A percentile compares a stretch with the other conserved stretches of the same genome.
Evolutionary conservation across 2,888 invertebrate species (phyloP).

Genomic region (Dasypogon diadema): DNA sequence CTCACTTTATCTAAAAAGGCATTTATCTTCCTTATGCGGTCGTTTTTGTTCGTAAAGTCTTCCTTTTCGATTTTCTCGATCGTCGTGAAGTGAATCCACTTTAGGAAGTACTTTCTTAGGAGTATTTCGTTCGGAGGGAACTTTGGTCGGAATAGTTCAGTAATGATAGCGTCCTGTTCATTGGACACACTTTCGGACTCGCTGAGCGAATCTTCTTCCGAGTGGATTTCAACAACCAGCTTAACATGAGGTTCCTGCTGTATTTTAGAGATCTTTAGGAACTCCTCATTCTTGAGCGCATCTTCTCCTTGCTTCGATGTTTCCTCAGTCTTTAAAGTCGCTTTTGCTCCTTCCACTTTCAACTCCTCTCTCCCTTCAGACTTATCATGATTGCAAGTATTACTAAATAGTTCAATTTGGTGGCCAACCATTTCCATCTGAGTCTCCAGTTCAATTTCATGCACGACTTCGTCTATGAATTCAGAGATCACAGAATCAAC

Average conservation of each 20-base stretch:
- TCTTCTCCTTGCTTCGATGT: neutral
- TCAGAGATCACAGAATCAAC: slow-evolving; percentile 66
- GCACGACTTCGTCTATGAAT: slow-evolving; percentile 64
- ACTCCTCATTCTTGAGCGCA: slow-evolving; percentile 16
- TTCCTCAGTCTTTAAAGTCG: neutral
- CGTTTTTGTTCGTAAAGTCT: slow-evolving; percentile 59
- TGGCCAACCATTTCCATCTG: slow-evolving; percentile 55
- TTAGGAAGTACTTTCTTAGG: slow-evolving; percentile 63
- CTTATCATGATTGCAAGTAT: neutral
- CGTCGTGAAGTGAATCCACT: slow-evolving; percentile 66
- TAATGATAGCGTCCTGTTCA: slow-evolving; percentile 64
- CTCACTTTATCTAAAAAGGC: slow-evolving; percentile 66
- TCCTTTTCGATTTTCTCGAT: slow-evolving; percentile 66
- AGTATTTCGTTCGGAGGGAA: slow-evolving; percentile 57
- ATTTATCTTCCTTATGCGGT: slow-evolving; percentile 66
- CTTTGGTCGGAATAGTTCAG: slow-evolving; percentile 61
- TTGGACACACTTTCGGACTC: slow-evolving; percentile 56
- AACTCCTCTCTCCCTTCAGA: neutral
- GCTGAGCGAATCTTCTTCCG: slow-evolving; percentile 56
- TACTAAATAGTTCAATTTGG: slow-evolving; percentile 2
- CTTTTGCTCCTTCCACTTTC: neutral
- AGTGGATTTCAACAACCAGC: slow-evolving; percentile 23
- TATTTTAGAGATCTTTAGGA: slow-evolving; percentile 49
- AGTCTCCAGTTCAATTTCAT: slow-evolving; percentile 63
- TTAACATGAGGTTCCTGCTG: slow-evolving; percentile 29